Evolutionary conservation across 2,888 invertebrate genomes (phyloP).

Genomic region (Eumerus sabulonum): DNA sequence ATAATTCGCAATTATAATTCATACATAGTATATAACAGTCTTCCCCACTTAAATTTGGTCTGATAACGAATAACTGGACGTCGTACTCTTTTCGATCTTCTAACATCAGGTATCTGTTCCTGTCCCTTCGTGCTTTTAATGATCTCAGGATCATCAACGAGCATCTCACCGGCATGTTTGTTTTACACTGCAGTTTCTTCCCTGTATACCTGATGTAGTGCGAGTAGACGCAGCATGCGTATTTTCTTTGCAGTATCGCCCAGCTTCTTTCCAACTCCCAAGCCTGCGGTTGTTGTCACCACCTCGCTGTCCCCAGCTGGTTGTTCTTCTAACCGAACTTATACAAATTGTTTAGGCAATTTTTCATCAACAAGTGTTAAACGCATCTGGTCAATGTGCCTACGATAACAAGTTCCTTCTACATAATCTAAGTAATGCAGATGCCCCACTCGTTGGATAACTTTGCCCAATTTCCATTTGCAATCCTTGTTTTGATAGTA

Average conservation of each 20-base stretch:
- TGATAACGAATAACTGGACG: constrained; percentile 5
- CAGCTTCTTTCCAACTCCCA: no score
- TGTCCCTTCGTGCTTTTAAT: no score
- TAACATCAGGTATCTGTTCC: not conserved
- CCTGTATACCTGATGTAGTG: no score
- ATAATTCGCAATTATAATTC: not conserved
- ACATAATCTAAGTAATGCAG: constrained; percentile 20
- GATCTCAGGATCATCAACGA: no score
- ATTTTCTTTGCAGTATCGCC: no score
- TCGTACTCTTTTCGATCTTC: not conserved
- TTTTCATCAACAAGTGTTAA: constrained; percentile 10
- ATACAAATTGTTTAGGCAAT: not conserved
- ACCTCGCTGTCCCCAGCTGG: not conserved
- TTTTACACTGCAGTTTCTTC: not conserved
- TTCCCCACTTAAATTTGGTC: constrained; percentile 3
- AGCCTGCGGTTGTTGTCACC: not conserved
- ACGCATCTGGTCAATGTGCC: constrained; percentile 18
- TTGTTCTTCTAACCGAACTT: not conserved
- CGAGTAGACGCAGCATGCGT: no score
- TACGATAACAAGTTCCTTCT: constrained; percentile 18
- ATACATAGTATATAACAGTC: constrained; percentile 3
- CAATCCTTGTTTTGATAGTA: constrained; percentile 5
- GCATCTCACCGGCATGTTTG: no score
- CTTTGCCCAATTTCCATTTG: constrained; percentile 23
- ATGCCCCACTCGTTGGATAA: not conserved